Conservation (phyloP, 2,888 invertebrate genomes). For the Andricus curvator region DNA sequence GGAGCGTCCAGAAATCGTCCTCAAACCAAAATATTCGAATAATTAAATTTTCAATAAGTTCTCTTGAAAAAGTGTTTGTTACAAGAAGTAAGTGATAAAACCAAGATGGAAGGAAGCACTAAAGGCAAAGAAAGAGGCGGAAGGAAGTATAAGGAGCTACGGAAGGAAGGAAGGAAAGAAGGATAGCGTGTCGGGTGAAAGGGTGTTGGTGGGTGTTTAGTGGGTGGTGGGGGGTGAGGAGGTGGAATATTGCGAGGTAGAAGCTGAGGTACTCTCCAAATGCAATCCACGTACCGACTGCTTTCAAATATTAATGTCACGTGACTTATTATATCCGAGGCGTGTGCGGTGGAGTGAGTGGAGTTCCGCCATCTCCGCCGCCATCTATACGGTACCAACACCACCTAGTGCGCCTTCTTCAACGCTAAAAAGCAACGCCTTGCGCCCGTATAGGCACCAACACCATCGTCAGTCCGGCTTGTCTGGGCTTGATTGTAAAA, state of each 20-base stretch:
- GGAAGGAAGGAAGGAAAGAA: slow-evolving; percentile 32
- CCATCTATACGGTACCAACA: slow-evolving; percentile 41
- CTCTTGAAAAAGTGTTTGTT: background rate
- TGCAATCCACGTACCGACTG: slow-evolving; percentile 78
- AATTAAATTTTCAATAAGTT: background rate
- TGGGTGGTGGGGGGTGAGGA: slow-evolving; percentile 46
- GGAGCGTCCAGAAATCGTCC: too few species aligned
- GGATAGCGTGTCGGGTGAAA: slow-evolving; percentile 25
- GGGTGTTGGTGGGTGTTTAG: slow-evolving; percentile 18
- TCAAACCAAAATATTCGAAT: background rate
- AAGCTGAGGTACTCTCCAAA: slow-evolving; percentile 71
- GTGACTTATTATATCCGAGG: slow-evolving; percentile 78
- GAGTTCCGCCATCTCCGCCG: slow-evolving; percentile 61
- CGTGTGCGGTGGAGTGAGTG: slow-evolving; percentile 73
- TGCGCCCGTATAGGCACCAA: slow-evolving; percentile 54
- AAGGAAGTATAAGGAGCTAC: slow-evolving; percentile 39
- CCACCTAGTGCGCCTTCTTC: slow-evolving; percentile 57
- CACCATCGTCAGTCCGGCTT: slow-evolving; percentile 62
- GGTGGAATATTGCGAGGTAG: slow-evolving; percentile 69
- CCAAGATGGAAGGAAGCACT: slow-evolving; percentile 6
- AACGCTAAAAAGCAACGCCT: slow-evolving; percentile 59
- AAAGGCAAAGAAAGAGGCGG: slow-evolving; percentile 43
- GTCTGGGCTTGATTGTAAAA: slow-evolving; percentile 72
- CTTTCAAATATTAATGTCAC: slow-evolving; percentile 79
- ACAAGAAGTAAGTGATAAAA: background rate